Conservation (phyloP, 2,888 invertebrate genomes). For the Leucophenga montana region DNA sequence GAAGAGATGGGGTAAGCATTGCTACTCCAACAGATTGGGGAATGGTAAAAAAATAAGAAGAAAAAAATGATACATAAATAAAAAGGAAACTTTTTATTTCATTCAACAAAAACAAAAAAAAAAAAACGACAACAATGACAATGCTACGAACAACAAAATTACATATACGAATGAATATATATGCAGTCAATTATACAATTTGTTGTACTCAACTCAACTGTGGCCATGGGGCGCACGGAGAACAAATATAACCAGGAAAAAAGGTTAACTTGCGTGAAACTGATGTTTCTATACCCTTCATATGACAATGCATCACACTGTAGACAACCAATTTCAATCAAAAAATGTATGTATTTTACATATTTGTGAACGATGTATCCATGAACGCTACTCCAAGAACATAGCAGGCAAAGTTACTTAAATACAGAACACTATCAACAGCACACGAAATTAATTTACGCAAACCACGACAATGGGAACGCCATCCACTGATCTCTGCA, state of each 20-base stretch:
- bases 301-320: too few species aligned
- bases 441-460: too few species aligned
- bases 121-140: slow-evolving; percentile 12
- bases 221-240: slow-evolving; percentile 6
- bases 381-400: too few species aligned
- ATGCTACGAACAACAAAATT: slow-evolving; percentile 4
- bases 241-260: background rate
- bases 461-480: too few species aligned
- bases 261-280: background rate
- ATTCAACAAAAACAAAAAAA: too few species aligned
- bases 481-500: too few species aligned
- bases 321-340: too few species aligned
- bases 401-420: too few species aligned
- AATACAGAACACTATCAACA: too few species aligned
- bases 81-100: slow-evolving; percentile 15
- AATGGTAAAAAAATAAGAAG: background rate
- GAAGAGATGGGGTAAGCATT: background rate
- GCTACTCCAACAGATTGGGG: background rate
- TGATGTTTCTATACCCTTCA: too few species aligned
- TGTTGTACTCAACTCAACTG: slow-evolving; percentile 36
- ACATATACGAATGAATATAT: slow-evolving; percentile 16
- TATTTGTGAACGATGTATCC: too few species aligned
- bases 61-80: slow-evolving; percentile 16
- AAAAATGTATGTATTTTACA: too few species aligned
- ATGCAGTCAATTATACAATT: slow-evolving; percentile 27